Base-by-base conservation (phyloP, 2,888 invertebrate species). In the Bibio marci region DNA sequence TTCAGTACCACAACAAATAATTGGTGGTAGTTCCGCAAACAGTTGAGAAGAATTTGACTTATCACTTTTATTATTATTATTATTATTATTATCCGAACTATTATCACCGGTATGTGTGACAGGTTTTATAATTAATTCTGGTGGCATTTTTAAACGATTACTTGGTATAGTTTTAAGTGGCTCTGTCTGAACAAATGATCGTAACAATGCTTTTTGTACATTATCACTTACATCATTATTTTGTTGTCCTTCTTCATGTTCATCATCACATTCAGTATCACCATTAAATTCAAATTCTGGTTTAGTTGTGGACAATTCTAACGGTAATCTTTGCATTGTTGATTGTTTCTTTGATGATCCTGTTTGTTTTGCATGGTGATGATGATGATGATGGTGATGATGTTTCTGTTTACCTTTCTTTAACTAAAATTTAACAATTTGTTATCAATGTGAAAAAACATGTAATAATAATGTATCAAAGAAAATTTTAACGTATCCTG, bases 301-400 rank as follows among this genome's bases (percentile, higher is more conserved):
- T 54, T 77, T 76, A 8, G 76, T 75, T 33, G 75, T 75, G 44
- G 68, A 68, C 44, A 69, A 52, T 45, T 69, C 69, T 46, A 69
- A 55, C 1, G 60, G 58, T 14, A 61, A 57, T 37, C 67, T 61
- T 30, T 56, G 54, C 7, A 5, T 17, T 15, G n/a, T 14, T 37
- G 22, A 15, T 26, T 37, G 18, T 17, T 37, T 30, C 18, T 36
- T 36, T 8, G 5, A 8, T 11, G 15, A 22, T 12, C 4, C 22
- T 3, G 19, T n/a, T 12, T 12, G 13, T 19, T 35, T 35, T 19
- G 10, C n/a, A 26, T 14, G 3, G 15, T 22, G 2, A 6, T 33
- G 12, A 11, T 17, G n/a, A 13, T 39, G 19, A 19, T 7, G 28
- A 18, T 35, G 30, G 22, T 39, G 7, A 18, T 14, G 7, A n/a